Evolutionary conservation across 1,140 invertebrate genomes (phyloP), one percentile per base, ranked within the genome.

Genomic region (Heliothis subflexa): DNA sequence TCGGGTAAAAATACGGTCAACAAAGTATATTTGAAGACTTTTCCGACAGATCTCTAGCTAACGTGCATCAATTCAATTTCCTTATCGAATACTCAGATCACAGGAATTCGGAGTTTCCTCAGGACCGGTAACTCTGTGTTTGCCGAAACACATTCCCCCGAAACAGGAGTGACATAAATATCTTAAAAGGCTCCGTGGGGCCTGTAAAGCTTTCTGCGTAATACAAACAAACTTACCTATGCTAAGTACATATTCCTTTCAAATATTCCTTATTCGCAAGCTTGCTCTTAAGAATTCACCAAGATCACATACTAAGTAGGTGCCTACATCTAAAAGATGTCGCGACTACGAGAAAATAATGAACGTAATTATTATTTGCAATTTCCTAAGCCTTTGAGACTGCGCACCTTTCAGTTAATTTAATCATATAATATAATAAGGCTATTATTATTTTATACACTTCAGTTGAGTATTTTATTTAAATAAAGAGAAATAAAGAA

Each of bases 121-220:
- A 59, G 54, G 55, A 40, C 10, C 40, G 18, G 12, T 62, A 75
- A 14, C 11, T 52, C 47, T 62, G 57, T 75, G 16, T 75, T 75
- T 75, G 14, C 47, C 14, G 16, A 47, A 33, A 75, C 47, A 75
- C 49, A 64, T 75, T 75, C 61, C 47, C 33, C 49, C 55, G 33
- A 75, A 75, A 75, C 21, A 14, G 45, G 40, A 52, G 59, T 75
- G 57, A 62, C 59, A 64, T 64, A 75, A 75, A 75, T 64, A 75
- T 75, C 28, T 64, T 75, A 75, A 75, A 75, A 33, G 47, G 47
- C 59, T 62, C 57, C 73, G 33, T 18, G 47, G 72, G 16, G 47
- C 45, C 47, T 64, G 25, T 33, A 33, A 64, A 75, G 59, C 57
- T 75, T 40, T 62, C 10, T 14, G 40, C 47, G 59, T 50, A 16